phyloP scores from a whole-genome alignment of 1,140 invertebrate species.

The Ganaspis sp. region DNA sequence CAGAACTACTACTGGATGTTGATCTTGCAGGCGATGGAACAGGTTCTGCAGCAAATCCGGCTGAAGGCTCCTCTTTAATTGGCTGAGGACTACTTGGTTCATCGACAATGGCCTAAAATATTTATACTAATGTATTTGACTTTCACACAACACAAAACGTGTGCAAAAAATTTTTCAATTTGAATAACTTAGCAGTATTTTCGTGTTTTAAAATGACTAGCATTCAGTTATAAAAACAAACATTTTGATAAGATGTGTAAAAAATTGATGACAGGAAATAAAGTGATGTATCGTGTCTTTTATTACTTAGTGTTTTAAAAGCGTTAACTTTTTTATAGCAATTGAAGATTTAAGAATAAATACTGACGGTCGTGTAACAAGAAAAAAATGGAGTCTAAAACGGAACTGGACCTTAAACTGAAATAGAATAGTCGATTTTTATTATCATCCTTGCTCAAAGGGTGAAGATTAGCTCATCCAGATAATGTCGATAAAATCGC shows the following conservation, averaged over 20 bases:
- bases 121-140: not conserved
- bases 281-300: too few species aligned
- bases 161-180: too few species aligned
- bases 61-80: conserved; percentile 68
- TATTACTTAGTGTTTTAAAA: not conserved
- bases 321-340: not conserved
- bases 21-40: conserved; percentile 67
- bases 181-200: too few species aligned
- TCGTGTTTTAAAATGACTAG: too few species aligned
- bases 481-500: conserved; percentile 5
- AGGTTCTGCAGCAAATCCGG: conserved; percentile 57
- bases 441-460: not conserved
- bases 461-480: not conserved
- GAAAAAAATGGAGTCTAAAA: not conserved
- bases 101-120: conserved; percentile 67
- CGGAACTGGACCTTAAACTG: not conserved
- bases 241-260: too few species aligned
- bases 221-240: too few species aligned
- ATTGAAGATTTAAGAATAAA: not conserved
- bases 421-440: not conserved
- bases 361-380: not conserved
- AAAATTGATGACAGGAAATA: too few species aligned
- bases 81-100: conserved; percentile 68
- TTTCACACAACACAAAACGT: not conserved
- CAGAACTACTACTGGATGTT: conserved; percentile 77